Conservation (phyloP, 2,888 invertebrate genomes). For the Melanargia galathea region DNA sequence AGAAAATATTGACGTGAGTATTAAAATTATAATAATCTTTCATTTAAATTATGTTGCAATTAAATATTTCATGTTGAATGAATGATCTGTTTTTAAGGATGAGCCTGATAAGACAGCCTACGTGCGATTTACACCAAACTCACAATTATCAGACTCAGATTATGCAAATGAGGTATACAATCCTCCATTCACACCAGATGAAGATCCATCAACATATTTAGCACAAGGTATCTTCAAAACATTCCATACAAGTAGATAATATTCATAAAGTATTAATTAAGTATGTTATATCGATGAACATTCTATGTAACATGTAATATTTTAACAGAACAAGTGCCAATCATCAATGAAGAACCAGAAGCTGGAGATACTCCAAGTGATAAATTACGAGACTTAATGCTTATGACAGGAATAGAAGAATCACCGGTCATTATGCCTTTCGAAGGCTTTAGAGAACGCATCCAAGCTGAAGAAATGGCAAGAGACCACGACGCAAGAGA, state of each 20-base stretch:
- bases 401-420: constrained; percentile 61
- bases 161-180: constrained; percentile 92
- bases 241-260: background rate
- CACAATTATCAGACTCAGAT: constrained; percentile 83
- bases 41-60: background rate
- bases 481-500: constrained; percentile 46
- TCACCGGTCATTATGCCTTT: constrained; percentile 69
- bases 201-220: constrained; percentile 62
- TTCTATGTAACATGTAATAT: constrained; percentile 7
- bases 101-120: constrained; percentile 89
- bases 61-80: background rate
- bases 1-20: constrained; percentile 57
- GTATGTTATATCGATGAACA: background rate
- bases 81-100: constrained; percentile 52
- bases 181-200: constrained; percentile 84
- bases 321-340: constrained; percentile 26
- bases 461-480: constrained; percentile 60
- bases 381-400: constrained; percentile 67
- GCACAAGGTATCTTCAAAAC: constrained; percentile 54
- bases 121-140: constrained; percentile 89
- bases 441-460: constrained; percentile 72
- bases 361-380: constrained; percentile 63
- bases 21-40: background rate
- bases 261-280: constrained; percentile 5
- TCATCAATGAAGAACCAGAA: constrained; percentile 46